Base-by-base conservation (phyloP, 2,888 invertebrate genomes). In the Ceraclea dissimilis region DNA sequence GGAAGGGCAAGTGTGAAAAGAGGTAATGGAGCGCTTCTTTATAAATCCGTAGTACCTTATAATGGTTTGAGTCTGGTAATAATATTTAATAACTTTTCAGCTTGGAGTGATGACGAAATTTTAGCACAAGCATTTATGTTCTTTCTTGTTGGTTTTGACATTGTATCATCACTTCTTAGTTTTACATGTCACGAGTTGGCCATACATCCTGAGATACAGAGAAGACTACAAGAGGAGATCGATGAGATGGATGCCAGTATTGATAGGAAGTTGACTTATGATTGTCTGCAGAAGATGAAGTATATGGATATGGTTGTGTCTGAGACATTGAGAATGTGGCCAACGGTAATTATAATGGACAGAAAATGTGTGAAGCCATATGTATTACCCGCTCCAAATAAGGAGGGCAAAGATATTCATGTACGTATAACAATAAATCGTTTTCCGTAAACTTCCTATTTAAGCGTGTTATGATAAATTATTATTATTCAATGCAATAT, bases 1-100 rank as follows among this genome's bases (percentile, higher is more conserved):
- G 73, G 74, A 2, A 71, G 68, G 51, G 69, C 65, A 22, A 61
- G 58, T 34, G 60, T 64, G 1, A 64, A 66, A 17, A 68, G 67
- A 69, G 69, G 73, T 73, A 39, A 8, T 2, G 4, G 5, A 16
- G 16, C 39, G 13, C 39, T 13, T 39, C 39, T 8, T 39, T 16
- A 8, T 4, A n/a, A 16, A 39, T 39, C 13, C 16, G 5, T 39
- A 8, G 2, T 39, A 26, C 10, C 2, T 39, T 39, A 39, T 8
- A 39, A 39, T 39, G 16, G 16, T 39, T 39, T 39, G 39, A 4
- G 5, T 13, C 39, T 39, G 39, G 39, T 4, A n/a, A 39, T 39
- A n/a, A 8, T 39, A 13, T 13, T 4, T 16, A 39, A 5, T 13
- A 39, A 8, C 8, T 39, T 46, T 19, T 10, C 46, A 46, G 46